Evolutionary conservation across 2,888 invertebrate species (phyloP), one percentile per base, ranked within the genome.

Genomic region (Thymelicus sylvestris): DNA sequence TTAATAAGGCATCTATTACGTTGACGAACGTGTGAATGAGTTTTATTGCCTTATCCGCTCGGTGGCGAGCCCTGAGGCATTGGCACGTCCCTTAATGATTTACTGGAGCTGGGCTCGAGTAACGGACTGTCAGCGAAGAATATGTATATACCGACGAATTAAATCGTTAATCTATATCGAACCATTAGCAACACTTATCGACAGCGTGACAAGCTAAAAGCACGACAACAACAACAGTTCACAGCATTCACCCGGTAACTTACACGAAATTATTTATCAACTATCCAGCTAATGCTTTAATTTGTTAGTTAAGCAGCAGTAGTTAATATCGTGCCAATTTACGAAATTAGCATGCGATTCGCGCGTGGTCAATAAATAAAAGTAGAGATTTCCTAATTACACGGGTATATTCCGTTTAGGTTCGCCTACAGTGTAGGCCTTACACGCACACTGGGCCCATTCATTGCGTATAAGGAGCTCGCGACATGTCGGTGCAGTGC

Each of bases 1-100:
- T 93, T 93, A 93, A 93, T 93, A 93, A 92, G 92, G 89, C 86
- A 82, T 88, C 87, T 85, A 88, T 88, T 88, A 86, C 83, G 78
- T 89, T 93, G 93, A 93, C 89, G 90, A 89, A 92, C 93, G 89
- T 92, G 91, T 93, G 92, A 93, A 93, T 93, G 91, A 92, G 86
- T 90, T 86, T 89, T 90, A 89, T 87, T 86, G 83, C 93, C 93
- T 91, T 93, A 88, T 91, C 84, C 84, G 93, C 85, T 83, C 73
- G 74, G 77, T 82, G 80, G 79, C 81, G 77, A 80, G 78, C 79
- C 80, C 77, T 81, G 82, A 81, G 81, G 88, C 86, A 89, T 91
- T 92, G 87, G 85, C 83, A 88, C 84, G 91, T 91, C 88, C 80
- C 80, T 81, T 86, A 87, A 90, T 92, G 91, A 92, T 92, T 90